Base-by-base conservation (phyloP, 2,113 vertebrate genomes). In the Microcebus ravelobensis region DNA sequence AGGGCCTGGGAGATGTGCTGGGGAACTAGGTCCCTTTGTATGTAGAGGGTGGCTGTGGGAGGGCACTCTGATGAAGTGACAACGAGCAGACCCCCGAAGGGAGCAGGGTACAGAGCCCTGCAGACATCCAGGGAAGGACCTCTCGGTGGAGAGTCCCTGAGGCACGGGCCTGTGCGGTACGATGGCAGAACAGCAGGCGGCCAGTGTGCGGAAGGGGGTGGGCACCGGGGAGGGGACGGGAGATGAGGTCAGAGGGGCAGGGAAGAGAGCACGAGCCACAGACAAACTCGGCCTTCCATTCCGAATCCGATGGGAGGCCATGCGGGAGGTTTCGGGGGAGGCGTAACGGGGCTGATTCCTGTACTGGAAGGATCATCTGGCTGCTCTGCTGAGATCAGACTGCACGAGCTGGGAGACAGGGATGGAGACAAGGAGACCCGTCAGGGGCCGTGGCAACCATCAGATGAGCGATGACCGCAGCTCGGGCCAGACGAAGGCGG, bases 21-120 rank as follows among this genome's bases (percentile, higher is more conserved):
- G 23, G 14, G 29, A 27, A 52, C 0, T 2, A 6, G 27, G 50
- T 25, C 59, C 57, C 86, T 59, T 63, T 48, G 39, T 36, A 20
- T 48, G 39, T 36, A 20, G 2, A 39, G 42, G 11, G 48, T 15
- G 73, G 11, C 29, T 3, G 6, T 0, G 14, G 52, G 12, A 74
- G 57, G 71, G 17, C 8, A 39, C 39, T 2, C 6, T 6, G 45
- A 52, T 8, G 18, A 48, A 61, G 79, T 13, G 45, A 36, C 15
- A 42, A 17, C 39, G 13, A 55, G 71, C 71, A 59, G 87, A n/a
- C 39, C 18, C 39, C 31, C 8, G 14, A 31, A 2, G 80, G 90
- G 25, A 4, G 25, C 0, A 0, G 25, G 2, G 23, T 4, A 20
- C 57, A 71, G 71, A 29, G 36, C 31, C 1, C 1, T 1, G 48